Conservation (phyloP, 2,888 invertebrate genomes). For the Tuta absoluta region DNA sequence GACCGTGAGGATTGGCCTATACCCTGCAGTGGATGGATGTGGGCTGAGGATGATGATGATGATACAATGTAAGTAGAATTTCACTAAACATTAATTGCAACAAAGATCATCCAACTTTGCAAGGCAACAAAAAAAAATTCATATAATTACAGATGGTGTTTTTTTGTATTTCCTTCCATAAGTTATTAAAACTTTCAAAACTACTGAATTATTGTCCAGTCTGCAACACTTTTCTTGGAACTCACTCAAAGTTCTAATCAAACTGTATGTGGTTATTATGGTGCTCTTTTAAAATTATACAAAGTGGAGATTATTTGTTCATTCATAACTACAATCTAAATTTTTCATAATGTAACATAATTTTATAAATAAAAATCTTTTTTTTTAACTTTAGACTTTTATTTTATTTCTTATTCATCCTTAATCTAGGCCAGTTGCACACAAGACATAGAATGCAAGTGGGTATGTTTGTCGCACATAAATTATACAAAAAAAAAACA, state of each 20-base stretch:
- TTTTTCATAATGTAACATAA: too few relatives aligned
- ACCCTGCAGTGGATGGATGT: too few relatives aligned
- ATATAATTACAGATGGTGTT: slow-evolving; percentile 63
- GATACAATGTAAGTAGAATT: slow-evolving; percentile 65
- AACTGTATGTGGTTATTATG: neutral
- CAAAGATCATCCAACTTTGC: neutral
- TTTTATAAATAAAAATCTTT: too few relatives aligned
- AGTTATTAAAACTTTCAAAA: slow-evolving; percentile 58
- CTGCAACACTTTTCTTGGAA: slow-evolving; percentile 63
- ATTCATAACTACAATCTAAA: too few relatives aligned
- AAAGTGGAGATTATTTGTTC: neutral
- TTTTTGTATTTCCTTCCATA: slow-evolving; percentile 71
- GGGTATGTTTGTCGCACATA: neutral
- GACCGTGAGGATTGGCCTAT: too few relatives aligned
- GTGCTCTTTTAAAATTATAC: neutral
- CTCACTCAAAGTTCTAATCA: slow-evolving; percentile 53
- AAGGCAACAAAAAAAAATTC: neutral
- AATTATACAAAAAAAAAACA: neutral
- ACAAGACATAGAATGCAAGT: neutral
- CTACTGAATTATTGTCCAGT: slow-evolving; percentile 64
- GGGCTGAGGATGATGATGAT: too few relatives aligned
- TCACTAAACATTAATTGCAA: neutral
- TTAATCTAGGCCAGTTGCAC: neutral
- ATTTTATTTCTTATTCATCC: too few relatives aligned
- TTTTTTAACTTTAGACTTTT: too few relatives aligned